These are phyloP conservation scores for Chiridota heheva DNA, from an alignment of 35 echinoderm and acorn worm genomes.

Conservation along the genomic window DNA sequence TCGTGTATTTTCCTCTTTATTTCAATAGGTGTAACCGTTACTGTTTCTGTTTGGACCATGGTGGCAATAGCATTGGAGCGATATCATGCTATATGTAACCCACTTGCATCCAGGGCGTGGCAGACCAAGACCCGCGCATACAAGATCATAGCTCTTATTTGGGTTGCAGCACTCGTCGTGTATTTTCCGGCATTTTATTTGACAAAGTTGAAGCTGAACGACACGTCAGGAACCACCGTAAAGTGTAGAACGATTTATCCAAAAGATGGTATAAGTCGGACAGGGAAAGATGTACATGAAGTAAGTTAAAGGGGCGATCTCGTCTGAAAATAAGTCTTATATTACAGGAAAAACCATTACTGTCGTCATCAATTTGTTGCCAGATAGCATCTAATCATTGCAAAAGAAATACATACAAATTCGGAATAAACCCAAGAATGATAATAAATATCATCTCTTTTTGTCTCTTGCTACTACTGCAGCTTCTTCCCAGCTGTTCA, in stretches of 20 bases:
- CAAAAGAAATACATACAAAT: no score
- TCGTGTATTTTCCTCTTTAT: background rate
- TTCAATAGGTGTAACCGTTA: slow-evolving; percentile 59
- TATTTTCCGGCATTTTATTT: slow-evolving; percentile 65
- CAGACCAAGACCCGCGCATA: slow-evolving; percentile 92
- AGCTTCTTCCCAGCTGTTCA: no score
- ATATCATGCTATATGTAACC: slow-evolving; percentile 96
- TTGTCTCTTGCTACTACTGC: no score
- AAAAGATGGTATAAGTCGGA: background rate
- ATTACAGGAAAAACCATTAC: no score
- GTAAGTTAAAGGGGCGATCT: no score
- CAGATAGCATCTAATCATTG: no score
- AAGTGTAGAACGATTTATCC: slow-evolving; percentile 64
- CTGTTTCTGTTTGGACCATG: slow-evolving; percentile 96
- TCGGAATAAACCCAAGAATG: no score
- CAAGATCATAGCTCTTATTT: slow-evolving; percentile 72
- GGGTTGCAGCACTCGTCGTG: slow-evolving; percentile 54
- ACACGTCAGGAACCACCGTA: slow-evolving; percentile 7
- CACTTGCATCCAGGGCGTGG: slow-evolving; percentile 83
- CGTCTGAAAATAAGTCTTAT: no score
- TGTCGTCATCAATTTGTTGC: no score
- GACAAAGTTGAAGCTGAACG: slow-evolving; percentile 30
- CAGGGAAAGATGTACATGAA: no score
- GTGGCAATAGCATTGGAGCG: slow-evolving; percentile 91
- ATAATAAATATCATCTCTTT: no score